Evolutionary conservation across 1,140 invertebrate species (phyloP).

Genomic region (Thaumetopoea pityocampa): DNA sequence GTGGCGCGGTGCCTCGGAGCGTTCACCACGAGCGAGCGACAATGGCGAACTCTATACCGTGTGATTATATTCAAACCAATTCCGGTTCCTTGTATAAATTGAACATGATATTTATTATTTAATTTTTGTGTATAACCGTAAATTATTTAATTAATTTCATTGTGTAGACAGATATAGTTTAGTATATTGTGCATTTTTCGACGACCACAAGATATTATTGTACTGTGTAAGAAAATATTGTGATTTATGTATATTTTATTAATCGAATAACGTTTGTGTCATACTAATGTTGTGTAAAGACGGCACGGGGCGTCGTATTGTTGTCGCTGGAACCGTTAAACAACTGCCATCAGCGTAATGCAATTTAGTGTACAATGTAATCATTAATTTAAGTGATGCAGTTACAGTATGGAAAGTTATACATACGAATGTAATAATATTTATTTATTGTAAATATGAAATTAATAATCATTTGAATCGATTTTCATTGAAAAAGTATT

Average conservation of each 20-base stretch:
- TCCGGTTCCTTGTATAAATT: too few relatives aligned
- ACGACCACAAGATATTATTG: slow-evolving; percentile 17
- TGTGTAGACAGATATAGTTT: slow-evolving; percentile 5
- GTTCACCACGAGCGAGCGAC: not conserved
- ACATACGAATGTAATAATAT: slow-evolving; percentile 19
- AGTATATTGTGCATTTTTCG: slow-evolving; percentile 6
- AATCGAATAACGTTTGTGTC: slow-evolving; percentile 21
- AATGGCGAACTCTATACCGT: not conserved
- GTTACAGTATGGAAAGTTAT: too few relatives aligned
- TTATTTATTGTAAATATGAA: slow-evolving; percentile 40
- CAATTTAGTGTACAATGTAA: slow-evolving; percentile 31
- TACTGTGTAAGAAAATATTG: slow-evolving; percentile 21
- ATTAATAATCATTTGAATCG: slow-evolving; percentile 29
- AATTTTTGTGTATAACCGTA: too few relatives aligned
- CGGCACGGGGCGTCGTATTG: slow-evolving; percentile 9
- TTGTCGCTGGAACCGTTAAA: slow-evolving; percentile 11
- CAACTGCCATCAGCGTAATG: slow-evolving; percentile 36
- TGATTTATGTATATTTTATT: slow-evolving; percentile 21
- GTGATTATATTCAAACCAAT: too few relatives aligned
- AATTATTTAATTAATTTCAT: slow-evolving; percentile 12
- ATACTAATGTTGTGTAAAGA: slow-evolving; percentile 20
- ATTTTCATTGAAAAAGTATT: slow-evolving; percentile 35
- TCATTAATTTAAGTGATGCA: slow-evolving; percentile 22
- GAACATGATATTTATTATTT: too few relatives aligned
- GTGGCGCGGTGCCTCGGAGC: not conserved